Evolutionary conservation across 2,888 invertebrate genomes (phyloP).

Genomic region (Conomelus anceps): DNA sequence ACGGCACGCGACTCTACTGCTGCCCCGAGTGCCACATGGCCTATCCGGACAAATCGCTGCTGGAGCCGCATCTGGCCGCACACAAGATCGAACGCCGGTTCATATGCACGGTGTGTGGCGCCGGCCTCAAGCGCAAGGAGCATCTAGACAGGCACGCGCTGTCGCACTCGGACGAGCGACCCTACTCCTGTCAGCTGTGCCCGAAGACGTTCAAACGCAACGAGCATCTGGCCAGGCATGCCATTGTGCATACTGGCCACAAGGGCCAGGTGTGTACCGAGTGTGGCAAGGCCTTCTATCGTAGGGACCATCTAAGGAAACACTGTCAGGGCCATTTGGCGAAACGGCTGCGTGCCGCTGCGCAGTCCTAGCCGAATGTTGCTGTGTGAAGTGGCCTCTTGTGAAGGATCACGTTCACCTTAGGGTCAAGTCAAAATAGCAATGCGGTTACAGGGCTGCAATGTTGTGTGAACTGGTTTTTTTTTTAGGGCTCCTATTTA

Average conservation of each 20-base stretch:
- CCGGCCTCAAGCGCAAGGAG: conserved; percentile 48
- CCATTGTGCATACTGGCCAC: conserved; percentile 48
- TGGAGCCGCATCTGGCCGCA: conserved; percentile 42
- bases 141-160: conserved; percentile 47
- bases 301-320: conserved; percentile 48
- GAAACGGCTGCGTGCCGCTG: conserved; percentile 30
- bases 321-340: conserved; percentile 46
- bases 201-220: conserved; percentile 44
- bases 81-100: conserved; percentile 41
- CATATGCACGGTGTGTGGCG: conserved; percentile 47
- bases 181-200: conserved; percentile 37
- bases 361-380: background rate
- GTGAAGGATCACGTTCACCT: too few species aligned
- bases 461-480: too few species aligned
- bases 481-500: too few species aligned
- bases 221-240: conserved; percentile 49
- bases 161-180: conserved; percentile 45
- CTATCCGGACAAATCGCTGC: conserved; percentile 43
- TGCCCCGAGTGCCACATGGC: conserved; percentile 46
- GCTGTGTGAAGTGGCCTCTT: too few species aligned
- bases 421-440: too few species aligned
- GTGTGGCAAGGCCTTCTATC: conserved; percentile 47
- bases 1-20: conserved; percentile 45
- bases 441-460: too few species aligned
- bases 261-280: conserved; percentile 44